phyloP scores from a whole-genome alignment of 2,113 vertebrate species.

The Leptocoma aspasia region DNA sequence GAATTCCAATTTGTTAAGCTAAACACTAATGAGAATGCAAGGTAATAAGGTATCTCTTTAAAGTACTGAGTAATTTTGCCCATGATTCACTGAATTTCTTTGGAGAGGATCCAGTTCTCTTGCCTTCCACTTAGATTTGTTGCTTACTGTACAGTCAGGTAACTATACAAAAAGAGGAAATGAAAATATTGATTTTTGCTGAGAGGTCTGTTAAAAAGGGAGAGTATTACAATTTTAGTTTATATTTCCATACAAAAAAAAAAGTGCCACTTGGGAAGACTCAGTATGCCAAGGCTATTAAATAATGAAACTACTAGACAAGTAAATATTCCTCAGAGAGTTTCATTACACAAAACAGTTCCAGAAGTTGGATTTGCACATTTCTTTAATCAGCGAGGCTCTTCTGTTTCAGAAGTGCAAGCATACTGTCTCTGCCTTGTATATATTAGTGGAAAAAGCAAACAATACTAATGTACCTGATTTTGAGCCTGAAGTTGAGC shows the following conservation, averaged over 20 bases:
- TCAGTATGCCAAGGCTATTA: background rate
- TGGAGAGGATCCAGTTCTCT: background rate
- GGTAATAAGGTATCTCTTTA: background rate
- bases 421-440: background rate
- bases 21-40: background rate
- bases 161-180: background rate
- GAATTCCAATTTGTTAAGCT: background rate
- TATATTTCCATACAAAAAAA: background rate
- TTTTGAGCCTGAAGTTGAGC: background rate
- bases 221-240: background rate
- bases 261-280: background rate
- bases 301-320: background rate
- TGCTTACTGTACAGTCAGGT: background rate
- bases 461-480: background rate
- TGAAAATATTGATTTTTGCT: conserved; percentile 45
- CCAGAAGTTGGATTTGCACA: background rate
- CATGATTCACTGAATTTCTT: background rate
- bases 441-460: background rate
- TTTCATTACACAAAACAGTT: background rate
- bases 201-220: background rate
- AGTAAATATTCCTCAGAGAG: background rate
- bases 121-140: background rate
- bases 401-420: background rate
- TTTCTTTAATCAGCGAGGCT: background rate
- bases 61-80: background rate